Percentiles rank a stretch among this genome's conserved stretches.
These are phyloP conservation scores for Salpingus planirostris DNA, from an alignment of 2,888 invertebrate genomes.

Conservation along the genomic window DNA sequence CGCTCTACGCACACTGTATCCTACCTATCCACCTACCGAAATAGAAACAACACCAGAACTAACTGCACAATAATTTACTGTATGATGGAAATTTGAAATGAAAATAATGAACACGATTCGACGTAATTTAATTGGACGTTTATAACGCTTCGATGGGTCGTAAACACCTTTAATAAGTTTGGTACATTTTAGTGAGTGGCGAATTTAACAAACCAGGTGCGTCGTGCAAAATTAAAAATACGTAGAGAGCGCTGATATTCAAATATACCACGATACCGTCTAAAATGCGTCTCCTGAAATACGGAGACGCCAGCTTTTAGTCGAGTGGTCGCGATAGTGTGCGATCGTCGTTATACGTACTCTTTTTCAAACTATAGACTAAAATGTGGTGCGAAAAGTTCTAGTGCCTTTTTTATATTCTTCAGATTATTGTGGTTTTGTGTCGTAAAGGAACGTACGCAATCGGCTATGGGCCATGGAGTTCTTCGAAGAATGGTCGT, in stretches of 20 bases:
- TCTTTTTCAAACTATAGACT: too few species aligned
- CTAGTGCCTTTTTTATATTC: too few species aligned
- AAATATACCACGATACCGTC: conserved; percentile 7
- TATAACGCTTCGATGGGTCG: not conserved
- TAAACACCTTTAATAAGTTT: conserved; percentile 1
- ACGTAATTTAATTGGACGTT: not conserved
- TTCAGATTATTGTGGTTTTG: conserved; percentile 1
- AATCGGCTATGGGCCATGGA: conserved; percentile 39
- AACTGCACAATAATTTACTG: too few species aligned
- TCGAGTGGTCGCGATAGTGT: conserved; percentile 24
- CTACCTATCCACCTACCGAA: too few species aligned
- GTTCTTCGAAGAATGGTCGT: conserved; percentile 41
- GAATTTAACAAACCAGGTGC: conserved; percentile 16
- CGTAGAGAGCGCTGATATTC: conserved; percentile 19
- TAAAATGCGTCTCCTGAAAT: conserved; percentile 36
- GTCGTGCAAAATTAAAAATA: conserved; percentile 12
- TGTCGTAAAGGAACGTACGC: not conserved
- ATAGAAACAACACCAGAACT: too few species aligned
- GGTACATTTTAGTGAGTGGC: too few species aligned
- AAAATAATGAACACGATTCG: too few species aligned
- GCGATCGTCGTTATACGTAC: conserved; percentile 9
- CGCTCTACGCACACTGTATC: too few species aligned
- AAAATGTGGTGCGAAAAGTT: conserved; percentile 2
- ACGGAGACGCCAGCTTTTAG: conserved; percentile 30
- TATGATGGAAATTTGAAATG: too few species aligned